Conservation (phyloP, 2,888 invertebrate species). For the Xiphydria camelus region DNA sequence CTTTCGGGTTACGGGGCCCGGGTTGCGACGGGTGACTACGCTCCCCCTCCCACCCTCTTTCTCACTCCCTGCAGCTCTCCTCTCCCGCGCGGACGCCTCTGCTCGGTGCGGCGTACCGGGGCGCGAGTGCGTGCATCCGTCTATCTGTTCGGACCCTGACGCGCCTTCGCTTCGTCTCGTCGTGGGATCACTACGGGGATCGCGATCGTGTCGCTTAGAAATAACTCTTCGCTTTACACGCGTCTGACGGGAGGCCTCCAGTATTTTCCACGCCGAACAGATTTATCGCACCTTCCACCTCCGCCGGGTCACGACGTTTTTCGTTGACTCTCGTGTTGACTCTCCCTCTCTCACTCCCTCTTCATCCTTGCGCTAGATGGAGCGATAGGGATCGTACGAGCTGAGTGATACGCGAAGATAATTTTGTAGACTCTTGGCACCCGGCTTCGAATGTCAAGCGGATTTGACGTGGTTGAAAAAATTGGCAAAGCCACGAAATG, state of each 20-base stretch:
- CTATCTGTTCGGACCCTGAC: too few species aligned
- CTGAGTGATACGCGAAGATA: too few species aligned
- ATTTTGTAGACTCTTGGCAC: too few species aligned
- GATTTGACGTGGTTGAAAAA: too few species aligned
- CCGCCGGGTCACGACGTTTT: constrained; percentile 13
- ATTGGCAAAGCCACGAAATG: too few species aligned
- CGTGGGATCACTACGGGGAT: not conserved
- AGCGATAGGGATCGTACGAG: too few species aligned
- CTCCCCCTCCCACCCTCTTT: constrained; percentile 2
- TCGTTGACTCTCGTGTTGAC: constrained; percentile 5
- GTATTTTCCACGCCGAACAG: not conserved
- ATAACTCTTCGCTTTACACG: constrained; percentile 34
- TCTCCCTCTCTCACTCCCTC: not conserved
- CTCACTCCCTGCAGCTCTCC: not conserved
- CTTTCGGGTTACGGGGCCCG: constrained; percentile 51
- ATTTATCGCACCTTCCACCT: too few species aligned
- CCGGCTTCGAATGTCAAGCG: too few species aligned
- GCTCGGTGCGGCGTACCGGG: too few species aligned
- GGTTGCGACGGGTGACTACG: constrained; percentile 43
- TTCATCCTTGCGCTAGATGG: too few species aligned
- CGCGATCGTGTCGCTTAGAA: constrained; percentile 32
- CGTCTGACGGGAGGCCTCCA: constrained; percentile 26
- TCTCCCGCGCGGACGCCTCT: not conserved
- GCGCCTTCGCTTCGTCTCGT: not conserved
- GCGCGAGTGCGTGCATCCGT: too few species aligned